Evolutionary conservation across 2,113 vertebrate genomes (phyloP).

Genomic region (Platichthys flesus): DNA sequence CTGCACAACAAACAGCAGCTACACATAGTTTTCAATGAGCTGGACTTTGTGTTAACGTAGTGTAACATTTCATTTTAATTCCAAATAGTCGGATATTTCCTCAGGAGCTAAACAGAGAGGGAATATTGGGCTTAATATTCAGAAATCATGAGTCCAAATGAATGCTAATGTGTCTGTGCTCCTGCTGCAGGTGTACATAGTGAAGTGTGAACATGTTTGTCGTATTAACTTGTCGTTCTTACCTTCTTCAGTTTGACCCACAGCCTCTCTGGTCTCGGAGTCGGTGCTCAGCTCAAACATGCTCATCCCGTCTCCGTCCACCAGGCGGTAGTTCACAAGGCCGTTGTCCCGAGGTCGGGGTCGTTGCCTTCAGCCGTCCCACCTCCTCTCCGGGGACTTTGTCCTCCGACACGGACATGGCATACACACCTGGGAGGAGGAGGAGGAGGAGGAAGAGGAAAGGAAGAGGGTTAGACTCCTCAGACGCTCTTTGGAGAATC

Average conservation of each 20-base stretch:
- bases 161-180: background rate
- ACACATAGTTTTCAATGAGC: too few species aligned
- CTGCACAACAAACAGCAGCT: too few species aligned
- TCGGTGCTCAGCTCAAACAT: conserved; percentile 93
- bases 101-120: background rate
- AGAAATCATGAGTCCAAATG: background rate
- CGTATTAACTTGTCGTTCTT: conserved; percentile 21
- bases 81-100: too few species aligned
- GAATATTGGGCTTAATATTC: background rate
- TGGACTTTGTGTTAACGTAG: too few species aligned
- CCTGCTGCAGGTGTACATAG: too few species aligned
- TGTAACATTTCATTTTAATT: too few species aligned
- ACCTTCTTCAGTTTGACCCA: conserved; percentile 97
- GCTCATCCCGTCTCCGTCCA: conserved; percentile 91
- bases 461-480: background rate
- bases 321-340: conserved; percentile 90
- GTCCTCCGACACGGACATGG: conserved; percentile 93
- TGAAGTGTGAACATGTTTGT: too few species aligned
- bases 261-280: conserved; percentile 94
- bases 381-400: conserved; percentile 93
- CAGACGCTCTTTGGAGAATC: conserved; percentile 25
- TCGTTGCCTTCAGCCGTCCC: conserved; percentile 96
- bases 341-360: conserved; percentile 95
- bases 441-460: too few species aligned
- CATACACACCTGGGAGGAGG: conserved; percentile 87